These are phyloP conservation scores for Idaea aversata DNA, from an alignment of 2,888 invertebrate genomes.

Conservation along the genomic window DNA sequence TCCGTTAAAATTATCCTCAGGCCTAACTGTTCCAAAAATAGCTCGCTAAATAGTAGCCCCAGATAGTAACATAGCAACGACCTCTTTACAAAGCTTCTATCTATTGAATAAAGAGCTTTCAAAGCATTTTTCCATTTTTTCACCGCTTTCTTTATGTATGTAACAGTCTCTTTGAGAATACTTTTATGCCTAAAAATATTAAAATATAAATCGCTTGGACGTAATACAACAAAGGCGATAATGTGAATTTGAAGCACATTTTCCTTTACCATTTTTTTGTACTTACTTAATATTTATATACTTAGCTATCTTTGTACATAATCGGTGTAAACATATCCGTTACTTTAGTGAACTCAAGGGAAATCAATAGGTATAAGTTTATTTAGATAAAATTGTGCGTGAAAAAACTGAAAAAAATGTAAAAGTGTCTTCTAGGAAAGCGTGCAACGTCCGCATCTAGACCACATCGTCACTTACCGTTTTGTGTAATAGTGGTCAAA, in stretches of 20 bases:
- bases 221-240: neutral
- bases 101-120: slow-evolving; percentile 8
- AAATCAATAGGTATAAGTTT: too few relatives aligned
- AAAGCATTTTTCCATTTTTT: slow-evolving; percentile 13
- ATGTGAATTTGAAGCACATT: neutral
- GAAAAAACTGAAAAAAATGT: too few relatives aligned
- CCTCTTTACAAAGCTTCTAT: slow-evolving; percentile 15
- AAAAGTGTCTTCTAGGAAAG: too few relatives aligned
- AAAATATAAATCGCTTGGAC: neutral
- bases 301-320: neutral
- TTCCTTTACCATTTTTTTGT: neutral
- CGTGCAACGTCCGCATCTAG: too few relatives aligned
- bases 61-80: slow-evolving; percentile 16
- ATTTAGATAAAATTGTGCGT: too few relatives aligned
- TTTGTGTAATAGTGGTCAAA: too few relatives aligned
- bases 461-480: too few relatives aligned
- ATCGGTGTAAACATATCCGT: neutral
- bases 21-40: neutral
- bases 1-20: neutral
- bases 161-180: slow-evolving; percentile 6
- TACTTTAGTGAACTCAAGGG: neutral
- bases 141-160: slow-evolving; percentile 2
- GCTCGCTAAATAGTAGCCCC: slow-evolving; percentile 1
- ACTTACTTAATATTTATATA: neutral
- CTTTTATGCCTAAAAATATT: slow-evolving; percentile 1